phyloP scores from a whole-genome alignment of 1,140 invertebrate genomes.

The Cyrtorhinus lividipennis region DNA sequence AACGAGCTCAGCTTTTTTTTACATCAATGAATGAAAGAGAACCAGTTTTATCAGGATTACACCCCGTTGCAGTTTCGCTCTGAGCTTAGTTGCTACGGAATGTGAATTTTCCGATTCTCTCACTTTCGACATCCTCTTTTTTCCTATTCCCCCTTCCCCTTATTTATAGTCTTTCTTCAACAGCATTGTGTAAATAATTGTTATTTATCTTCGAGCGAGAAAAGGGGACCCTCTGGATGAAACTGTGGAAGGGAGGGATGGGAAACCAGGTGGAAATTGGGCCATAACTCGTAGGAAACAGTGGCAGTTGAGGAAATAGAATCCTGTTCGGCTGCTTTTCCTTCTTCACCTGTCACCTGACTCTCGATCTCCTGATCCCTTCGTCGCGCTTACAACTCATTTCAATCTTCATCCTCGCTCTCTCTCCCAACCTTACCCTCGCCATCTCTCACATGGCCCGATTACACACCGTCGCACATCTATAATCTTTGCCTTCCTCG shows the following conservation, averaged over 20 bases:
- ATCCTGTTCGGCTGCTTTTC: background rate
- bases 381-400: background rate
- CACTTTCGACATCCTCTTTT: no score
- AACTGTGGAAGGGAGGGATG: background rate
- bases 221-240: background rate
- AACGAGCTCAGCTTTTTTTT: no score
- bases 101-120: no score
- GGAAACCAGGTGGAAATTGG: conserved; percentile 2
- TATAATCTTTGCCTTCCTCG: no score
- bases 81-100: no score
- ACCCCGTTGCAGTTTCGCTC: no score
- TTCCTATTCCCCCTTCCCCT: background rate
- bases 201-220: background rate
- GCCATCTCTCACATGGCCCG: no score
- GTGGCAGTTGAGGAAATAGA: conserved; percentile 7
- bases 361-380: background rate
- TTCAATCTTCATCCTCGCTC: background rate
- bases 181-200: conserved; percentile 1
- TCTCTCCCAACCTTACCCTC: background rate
- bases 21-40: no score
- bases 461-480: no score
- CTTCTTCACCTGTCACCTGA: conserved; percentile 1
- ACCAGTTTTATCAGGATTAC: no score
- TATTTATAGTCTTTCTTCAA: conserved; percentile 1
- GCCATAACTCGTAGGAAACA: conserved; percentile 8